Evolutionary conservation across 35 echinoderm and acorn worm species (phyloP), one percentile per base, ranked within the genome.

Genomic region (Lytechinus variegatus): DNA sequence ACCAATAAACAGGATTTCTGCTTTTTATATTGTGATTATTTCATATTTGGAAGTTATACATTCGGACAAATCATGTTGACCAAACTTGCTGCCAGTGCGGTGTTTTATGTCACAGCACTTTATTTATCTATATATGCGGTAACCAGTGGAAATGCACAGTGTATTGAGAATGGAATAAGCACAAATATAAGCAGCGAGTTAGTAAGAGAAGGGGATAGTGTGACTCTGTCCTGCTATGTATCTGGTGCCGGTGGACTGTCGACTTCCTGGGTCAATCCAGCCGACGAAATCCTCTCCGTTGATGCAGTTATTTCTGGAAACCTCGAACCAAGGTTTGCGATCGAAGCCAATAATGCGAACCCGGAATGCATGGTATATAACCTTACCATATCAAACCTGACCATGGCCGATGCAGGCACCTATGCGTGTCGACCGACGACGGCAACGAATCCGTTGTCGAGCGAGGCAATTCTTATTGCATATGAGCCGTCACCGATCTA

Each of bases 91-190:
- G 14, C 66, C 19, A 10, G 24, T 90, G 88, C 88, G 14, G 88
- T 33, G 11, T 12, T 54, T 28, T 90, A 52, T 33, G 14, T 90
- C 29, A 54, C 52, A 44, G 88, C 88, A 21, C 9, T 54, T 52
- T 90, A 52, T 90, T 6, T 90, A 29, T 44, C 52, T 14, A 9
- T 29, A 5, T 90, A 52, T 21, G 28, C 88, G 52, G 52, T 54
- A 14, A 52, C 88, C 3, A 52, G 29, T 90, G 88, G 88, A 33
- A 90, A 90, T 90, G 88, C 88, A 14, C 88, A 90, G n/a, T 90
- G 88, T 21, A 33, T 90, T 33, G 88, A 90, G 88, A 90, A 54
- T 90, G 88, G 88, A 90, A 90, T 90, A 52, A 90, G 88, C 24
- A 90, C 88, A 44, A 90, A 90, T 54, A 90, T 90, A 5, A 90